phyloP scores from a whole-genome alignment of 2,888 invertebrate genomes.

The Dynastes tityus region DNA sequence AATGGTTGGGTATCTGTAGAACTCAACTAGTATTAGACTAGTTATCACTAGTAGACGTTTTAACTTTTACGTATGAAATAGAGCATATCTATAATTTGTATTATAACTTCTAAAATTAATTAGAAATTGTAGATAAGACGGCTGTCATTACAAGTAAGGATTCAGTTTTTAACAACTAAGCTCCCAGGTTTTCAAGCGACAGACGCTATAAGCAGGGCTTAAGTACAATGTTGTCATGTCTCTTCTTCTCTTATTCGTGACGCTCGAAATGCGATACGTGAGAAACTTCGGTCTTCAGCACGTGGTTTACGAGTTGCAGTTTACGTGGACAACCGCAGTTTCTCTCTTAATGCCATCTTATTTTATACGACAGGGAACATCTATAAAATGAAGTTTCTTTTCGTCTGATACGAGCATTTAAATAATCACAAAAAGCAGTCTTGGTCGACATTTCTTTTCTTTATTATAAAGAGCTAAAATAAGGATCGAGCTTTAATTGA shows the following conservation, averaged over 20 bases:
- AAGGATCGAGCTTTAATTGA: too few relatives aligned
- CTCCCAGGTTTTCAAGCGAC: slow-evolving; percentile 24
- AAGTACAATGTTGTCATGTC: slow-evolving; percentile 41
- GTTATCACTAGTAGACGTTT: background rate
- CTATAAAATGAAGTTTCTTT: slow-evolving; percentile 18
- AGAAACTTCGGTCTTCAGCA: slow-evolving; percentile 58
- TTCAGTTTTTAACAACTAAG: background rate
- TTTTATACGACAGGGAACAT: slow-evolving; percentile 25
- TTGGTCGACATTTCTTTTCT: background rate
- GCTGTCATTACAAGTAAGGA: slow-evolving; percentile 1
- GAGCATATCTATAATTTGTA: background rate
- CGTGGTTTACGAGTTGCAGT: slow-evolving; percentile 54
- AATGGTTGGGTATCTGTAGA: too few relatives aligned
- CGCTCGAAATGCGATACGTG: slow-evolving; percentile 58
- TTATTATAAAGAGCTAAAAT: background rate
- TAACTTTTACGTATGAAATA: background rate
- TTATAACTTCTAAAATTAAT: slow-evolving; percentile 1
- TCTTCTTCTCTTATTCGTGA: slow-evolving; percentile 30
- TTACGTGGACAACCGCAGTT: slow-evolving; percentile 37
- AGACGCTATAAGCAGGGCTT: slow-evolving; percentile 33
- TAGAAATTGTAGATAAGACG: slow-evolving; percentile 4
- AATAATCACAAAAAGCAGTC: slow-evolving; percentile 15
- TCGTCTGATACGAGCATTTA: background rate
- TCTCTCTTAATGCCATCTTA: slow-evolving; percentile 32
- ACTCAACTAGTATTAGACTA: too few relatives aligned